Evolutionary conservation across 2,888 invertebrate species (phyloP), one percentile per base, ranked within the genome.

Genomic region (Octonoba sinensis): DNA sequence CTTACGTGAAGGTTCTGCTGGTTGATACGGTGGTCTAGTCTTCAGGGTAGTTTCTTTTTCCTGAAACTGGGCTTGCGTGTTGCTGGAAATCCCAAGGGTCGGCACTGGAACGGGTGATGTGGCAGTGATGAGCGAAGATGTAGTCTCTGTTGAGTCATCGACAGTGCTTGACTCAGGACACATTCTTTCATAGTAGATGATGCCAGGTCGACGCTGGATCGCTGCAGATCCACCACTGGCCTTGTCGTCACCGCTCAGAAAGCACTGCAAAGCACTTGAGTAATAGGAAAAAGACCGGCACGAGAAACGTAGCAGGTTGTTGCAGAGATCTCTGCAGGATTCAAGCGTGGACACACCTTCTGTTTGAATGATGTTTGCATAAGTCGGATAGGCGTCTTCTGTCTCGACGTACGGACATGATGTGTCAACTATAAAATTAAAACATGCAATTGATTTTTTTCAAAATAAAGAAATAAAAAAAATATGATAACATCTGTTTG

Each of bases 281-380:
- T 88, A 89, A 85, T 88, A 89, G 13, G 89, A 87, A 83, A 87
- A 88, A 0, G 89, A 88, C 22, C 89, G 87, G 82, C 89, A 89
- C 46, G 87, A 86, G 86, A 89, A 89, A 27, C 87, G 86, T n/a
- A 86, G 84, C 75, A 88, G 87, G 24, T 86, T 86, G 79, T 87
- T 87, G 83, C 89, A 89, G 16, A 87, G 85, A 2, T 87, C 85
- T 83, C 89, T 87, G 84, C 89, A 89, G 62, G 88, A 88, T 15
- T 86, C 85, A 54, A 88, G 88, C 20, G 87, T 87, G 1, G 86
- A 86, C 24, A 89, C 87, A 6, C 87, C 87, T 64, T 86, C 85
- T 1, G 85, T 85, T 47, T 85, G 85, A 15, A 86, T 85, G 16
- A 85, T 70, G 67, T 86, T 85, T 2, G 86, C 85, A 49, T 86